A percentile compares a stretch with the other conserved stretches of the same genome.
These are phyloP conservation scores for Halocynthia roretzi DNA, from an alignment of 23 tunicate genomes.

Conservation along the genomic window DNA sequence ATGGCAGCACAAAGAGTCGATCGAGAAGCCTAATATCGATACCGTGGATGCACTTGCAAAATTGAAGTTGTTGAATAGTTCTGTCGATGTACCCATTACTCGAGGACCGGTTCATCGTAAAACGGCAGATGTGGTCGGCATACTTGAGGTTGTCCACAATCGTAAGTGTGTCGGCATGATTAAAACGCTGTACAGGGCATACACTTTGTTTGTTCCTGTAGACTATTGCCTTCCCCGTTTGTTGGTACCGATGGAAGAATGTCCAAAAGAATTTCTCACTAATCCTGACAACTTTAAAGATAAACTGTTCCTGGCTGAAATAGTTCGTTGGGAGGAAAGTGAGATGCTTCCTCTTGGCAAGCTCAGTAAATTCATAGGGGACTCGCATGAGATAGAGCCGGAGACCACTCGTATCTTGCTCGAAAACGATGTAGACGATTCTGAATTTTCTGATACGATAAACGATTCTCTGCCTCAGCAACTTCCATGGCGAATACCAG, in stretches of 20 bases:
- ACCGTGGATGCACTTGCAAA: neutral
- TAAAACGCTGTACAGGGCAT: neutral
- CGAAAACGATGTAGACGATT: slow-evolving; percentile 56
- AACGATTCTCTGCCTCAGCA: slow-evolving; percentile 29
- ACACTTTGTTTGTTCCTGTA: neutral
- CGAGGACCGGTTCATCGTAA: neutral
- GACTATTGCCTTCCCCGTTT: slow-evolving; percentile 20
- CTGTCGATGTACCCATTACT: neutral
- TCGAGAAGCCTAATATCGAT: neutral
- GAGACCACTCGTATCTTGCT: slow-evolving; percentile 71
- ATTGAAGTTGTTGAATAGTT: neutral
- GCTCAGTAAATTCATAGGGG: slow-evolving; percentile 49
- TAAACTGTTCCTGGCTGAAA: slow-evolving; percentile 14
- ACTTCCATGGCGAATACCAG: slow-evolving; percentile 39
- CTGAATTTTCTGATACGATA: slow-evolving; percentile 45
- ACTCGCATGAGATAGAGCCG: slow-evolving; percentile 59
- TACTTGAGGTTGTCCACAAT: slow-evolving; percentile 36
- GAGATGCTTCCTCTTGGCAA: slow-evolving; percentile 18
- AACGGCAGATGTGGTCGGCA: slow-evolving; percentile 61
- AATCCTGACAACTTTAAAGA: neutral
- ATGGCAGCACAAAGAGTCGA: slow-evolving; percentile 4
- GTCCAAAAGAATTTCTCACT: slow-evolving; percentile 12
- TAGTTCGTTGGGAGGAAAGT: slow-evolving; percentile 6
- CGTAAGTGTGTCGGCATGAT: slow-evolving; percentile 21
- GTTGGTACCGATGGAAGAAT: slow-evolving; percentile 12